phyloP scores from a whole-genome alignment of 2,888 invertebrate genomes.

The Aporophyla nigra region DNA sequence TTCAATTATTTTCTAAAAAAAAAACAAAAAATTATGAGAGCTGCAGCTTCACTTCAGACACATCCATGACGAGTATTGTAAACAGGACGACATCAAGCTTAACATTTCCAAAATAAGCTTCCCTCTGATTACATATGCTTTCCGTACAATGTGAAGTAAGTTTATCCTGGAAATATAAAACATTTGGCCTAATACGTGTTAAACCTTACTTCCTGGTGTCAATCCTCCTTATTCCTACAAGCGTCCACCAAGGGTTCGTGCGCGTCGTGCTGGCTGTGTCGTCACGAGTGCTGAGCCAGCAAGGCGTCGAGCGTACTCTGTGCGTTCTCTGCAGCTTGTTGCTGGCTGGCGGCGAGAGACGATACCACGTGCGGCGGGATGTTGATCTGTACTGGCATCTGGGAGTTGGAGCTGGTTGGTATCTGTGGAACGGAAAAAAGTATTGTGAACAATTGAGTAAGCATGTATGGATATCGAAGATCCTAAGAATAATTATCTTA shows the following conservation, averaged over 20 bases:
- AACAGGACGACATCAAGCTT: background rate
- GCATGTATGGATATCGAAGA: background rate
- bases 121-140: background rate
- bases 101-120: constrained; percentile 6
- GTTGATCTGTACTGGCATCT: constrained; percentile 92
- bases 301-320: constrained; percentile 82
- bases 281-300: constrained; percentile 85
- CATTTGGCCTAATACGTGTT: background rate
- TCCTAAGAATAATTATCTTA: too few species aligned
- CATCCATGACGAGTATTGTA: background rate
- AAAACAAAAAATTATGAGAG: background rate
- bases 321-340: constrained; percentile 74
- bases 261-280: constrained; percentile 23
- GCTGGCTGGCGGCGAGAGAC: constrained; percentile 77
- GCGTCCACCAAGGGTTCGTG: background rate
- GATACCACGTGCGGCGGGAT: constrained; percentile 91
- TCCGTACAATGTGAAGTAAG: background rate
- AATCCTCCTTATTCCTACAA: constrained; percentile 14
- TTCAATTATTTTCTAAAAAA: background rate
- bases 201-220: background rate
- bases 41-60: constrained; percentile 1
- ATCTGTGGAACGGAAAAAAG: constrained; percentile 81
- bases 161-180: background rate
- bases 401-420: constrained; percentile 91
- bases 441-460: background rate